Evolutionary conservation across 2,113 vertebrate species (phyloP), one percentile per base, ranked within the genome.

Genomic region (Osmerus eperlanus): DNA sequence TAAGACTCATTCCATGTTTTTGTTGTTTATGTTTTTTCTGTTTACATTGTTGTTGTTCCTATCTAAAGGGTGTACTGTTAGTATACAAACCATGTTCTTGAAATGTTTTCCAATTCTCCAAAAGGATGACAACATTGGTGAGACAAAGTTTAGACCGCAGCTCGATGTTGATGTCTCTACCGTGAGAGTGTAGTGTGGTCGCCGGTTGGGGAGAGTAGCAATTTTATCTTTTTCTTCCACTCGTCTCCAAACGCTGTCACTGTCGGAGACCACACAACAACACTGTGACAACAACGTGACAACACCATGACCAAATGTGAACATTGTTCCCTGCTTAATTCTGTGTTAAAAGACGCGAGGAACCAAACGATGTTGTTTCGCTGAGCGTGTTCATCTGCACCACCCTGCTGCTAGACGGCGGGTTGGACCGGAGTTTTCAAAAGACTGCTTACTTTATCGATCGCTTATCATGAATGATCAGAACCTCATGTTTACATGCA

Each of bases 211-310:
- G n/a, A 18, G 9, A 47, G 9, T 1, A 47, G 41, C 41, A 4
- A 47, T 65, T 65, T 65, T 2, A 51, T 65, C 41, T 51, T 55
- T 55, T 18, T 70, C 62, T 14, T 51, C 55, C 14, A 56, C n/a
- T 56, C 4, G 14, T 56, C 7, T 56, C 15, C 15, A 56, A 56
- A 18, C 55, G 7, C 32, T 4, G 32, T 36, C 4, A 36, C 5
- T 6, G 96, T 97, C 98, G 78, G 5, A 3, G 25, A 60, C 66
- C 1, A 21, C 36, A 12, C 29, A 4, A 28, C 29, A 9, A 16
- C 19, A 65, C 19, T 9, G 18, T 11, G 13, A 8, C 9, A 54
- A 54, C 52, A 54, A 1, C 9, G 52, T 28, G 25, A 28, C 2
- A 28, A 28, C 25, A 56, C 67, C n/a, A 58, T 25, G 32, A 70